Percentiles rank a stretch among this genome's conserved stretches.
phyloP scores from a whole-genome alignment of 1,140 invertebrate species.

The Fopius arisanus region DNA sequence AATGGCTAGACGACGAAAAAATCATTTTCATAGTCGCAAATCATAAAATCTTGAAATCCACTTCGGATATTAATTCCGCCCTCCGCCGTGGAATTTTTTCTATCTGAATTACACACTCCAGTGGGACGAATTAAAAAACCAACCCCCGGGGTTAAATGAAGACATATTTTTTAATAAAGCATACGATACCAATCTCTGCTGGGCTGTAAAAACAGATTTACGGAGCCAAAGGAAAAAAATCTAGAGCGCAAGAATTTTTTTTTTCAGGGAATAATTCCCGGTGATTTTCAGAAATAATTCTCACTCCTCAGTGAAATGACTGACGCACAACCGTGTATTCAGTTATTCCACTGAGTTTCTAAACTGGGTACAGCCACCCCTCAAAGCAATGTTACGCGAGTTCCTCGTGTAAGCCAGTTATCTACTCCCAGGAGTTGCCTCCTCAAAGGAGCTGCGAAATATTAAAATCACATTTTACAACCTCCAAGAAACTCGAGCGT shows the following conservation, averaged over 20 bases:
- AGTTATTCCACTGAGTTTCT: not conserved
- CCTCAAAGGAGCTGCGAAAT: constrained; percentile 55
- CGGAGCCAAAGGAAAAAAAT: not conserved
- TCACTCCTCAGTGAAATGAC: not conserved
- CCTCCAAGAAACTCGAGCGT: constrained; percentile 27
- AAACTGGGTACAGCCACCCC: not conserved
- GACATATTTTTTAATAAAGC: constrained; percentile 55
- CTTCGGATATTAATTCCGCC: too few species aligned
- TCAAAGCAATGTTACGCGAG: constrained; percentile 7
- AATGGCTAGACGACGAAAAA: too few species aligned
- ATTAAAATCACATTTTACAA: constrained; percentile 60
- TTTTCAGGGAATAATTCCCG: too few species aligned
- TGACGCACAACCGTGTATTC: not conserved
- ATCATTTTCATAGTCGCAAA: too few species aligned
- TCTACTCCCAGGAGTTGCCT: constrained; percentile 49
- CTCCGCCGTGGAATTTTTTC: too few species aligned
- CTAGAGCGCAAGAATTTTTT: too few species aligned
- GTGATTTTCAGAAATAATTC: not conserved
- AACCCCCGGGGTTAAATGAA: constrained; percentile 44
- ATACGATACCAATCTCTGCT: constrained; percentile 38
- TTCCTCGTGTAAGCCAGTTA: constrained; percentile 52
- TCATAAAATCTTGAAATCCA: too few species aligned
- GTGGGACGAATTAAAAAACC: constrained; percentile 41
- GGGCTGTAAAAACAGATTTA: not conserved
- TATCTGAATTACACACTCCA: constrained; percentile 35